These are phyloP conservation scores for Mimachlamys varia DNA, from an alignment of 2,888 invertebrate species.

Conservation along the genomic window DNA sequence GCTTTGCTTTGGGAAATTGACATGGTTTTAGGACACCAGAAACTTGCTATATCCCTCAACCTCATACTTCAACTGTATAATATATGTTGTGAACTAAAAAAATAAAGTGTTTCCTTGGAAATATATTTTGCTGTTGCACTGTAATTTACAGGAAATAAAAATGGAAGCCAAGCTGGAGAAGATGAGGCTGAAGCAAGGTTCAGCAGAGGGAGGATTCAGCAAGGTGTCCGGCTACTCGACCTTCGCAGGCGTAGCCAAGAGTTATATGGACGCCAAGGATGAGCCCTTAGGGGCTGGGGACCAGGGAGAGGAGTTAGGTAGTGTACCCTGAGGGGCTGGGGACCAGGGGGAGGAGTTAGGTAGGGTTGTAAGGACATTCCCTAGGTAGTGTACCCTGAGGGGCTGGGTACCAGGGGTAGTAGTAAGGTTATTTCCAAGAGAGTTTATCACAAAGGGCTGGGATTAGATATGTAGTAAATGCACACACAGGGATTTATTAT, in stretches of 20 bases:
- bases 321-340: background rate
- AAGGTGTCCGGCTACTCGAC: conserved; percentile 41
- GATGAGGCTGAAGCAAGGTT: conserved; percentile 48
- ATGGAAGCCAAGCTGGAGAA: conserved; percentile 69
- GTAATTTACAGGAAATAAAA: conserved; percentile 70
- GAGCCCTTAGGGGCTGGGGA: background rate
- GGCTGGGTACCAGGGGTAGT: background rate
- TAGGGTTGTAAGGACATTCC: background rate
- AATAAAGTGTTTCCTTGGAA: background rate
- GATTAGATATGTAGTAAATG: background rate
- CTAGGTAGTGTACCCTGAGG: background rate
- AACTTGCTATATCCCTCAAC: no score
- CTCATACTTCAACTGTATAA: no score
- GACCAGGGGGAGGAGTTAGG: background rate
- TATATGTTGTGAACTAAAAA: background rate
- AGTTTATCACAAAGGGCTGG: conserved; percentile 64
- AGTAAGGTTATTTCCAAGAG: conserved; percentile 51
- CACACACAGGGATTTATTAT: background rate
- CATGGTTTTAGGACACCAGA: no score
- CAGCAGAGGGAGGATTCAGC: conserved; percentile 3
- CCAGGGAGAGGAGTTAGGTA: conserved; percentile 5
- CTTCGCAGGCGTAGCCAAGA: conserved; percentile 36
- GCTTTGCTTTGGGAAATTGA: no score
- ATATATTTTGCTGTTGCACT: background rate
- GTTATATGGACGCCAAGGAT: conserved; percentile 42